Evolutionary conservation across 2,113 vertebrate genomes (phyloP), one percentile per base, ranked within the genome.

Genomic region (Amphiprion ocellaris): DNA sequence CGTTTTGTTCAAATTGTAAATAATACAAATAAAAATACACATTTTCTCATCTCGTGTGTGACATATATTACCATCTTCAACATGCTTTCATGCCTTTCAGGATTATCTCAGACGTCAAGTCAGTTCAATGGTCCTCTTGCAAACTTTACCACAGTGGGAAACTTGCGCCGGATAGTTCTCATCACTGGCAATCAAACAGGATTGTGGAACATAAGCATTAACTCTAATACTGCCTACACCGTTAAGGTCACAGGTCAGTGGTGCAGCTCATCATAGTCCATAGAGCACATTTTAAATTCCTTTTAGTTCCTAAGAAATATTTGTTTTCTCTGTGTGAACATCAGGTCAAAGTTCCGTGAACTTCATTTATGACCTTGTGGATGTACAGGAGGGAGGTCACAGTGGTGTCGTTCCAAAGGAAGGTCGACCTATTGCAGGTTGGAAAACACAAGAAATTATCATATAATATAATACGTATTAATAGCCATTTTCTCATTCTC

Each of bases 201-300:
- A 61, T 52, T 15, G 23, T 95, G 94, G 94, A 8, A 83, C 69
- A 83, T 95, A 44, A 67, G 60, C 2, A 73, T 94, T 1, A 67
- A 37, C 53, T 94, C 93, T 23, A 75, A 49, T 4, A 11, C 83
- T 0, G n/a, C 77, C 8, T 94, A 94, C 67, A 82, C 90, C 44
- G 72, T 94, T 10, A 94, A 92, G 81, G 91, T 94, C 56, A 89
- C 67, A 86, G 94, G 94, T 94, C 63, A 74, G 84, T 70, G 39
- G 3, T 17, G 39, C 39, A 1, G 53, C 19, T 23, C 33, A 23
- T 17, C 41, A 23, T 24, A 46, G 33, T 33, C 7, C 30, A 33
- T 37, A 37, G 9, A 37, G 8, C 8, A 10, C 33, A 7, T 37
- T 7, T 9, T 37, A 8, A 37, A 10, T 30, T 72, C 14, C 33